A percentile compares a stretch with the other conserved stretches of the same genome.
Evolutionary conservation across 2,113 vertebrate genomes (phyloP).

Genomic region (Rhabdomys dilectus): DNA sequence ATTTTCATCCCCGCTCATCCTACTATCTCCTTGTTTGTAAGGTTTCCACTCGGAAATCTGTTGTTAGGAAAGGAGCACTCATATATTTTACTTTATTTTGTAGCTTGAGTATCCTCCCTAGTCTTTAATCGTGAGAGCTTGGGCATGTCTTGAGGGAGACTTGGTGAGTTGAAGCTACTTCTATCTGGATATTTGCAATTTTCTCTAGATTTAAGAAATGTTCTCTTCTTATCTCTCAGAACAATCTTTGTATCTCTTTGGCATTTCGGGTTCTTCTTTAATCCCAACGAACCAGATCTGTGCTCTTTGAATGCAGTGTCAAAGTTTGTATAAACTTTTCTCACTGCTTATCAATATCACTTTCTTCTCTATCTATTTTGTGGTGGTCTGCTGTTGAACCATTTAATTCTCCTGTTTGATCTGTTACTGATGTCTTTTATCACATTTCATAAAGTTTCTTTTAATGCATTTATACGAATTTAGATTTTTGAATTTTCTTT

Average conservation of each 20-base stretch:
- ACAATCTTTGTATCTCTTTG: neutral
- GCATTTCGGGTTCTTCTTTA: neutral
- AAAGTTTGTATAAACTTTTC: neutral
- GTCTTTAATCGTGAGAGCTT: neutral
- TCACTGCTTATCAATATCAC: neutral
- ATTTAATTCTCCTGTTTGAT: neutral
- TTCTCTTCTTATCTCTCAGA: neutral
- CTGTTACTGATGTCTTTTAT: neutral
- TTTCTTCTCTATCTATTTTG: neutral
- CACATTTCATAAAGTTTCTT: neutral
- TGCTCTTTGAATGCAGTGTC: neutral
- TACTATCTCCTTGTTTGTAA: neutral
- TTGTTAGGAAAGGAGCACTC: neutral
- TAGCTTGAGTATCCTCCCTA: neutral
- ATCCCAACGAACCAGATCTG: neutral
- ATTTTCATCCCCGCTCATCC: too few relatives aligned
- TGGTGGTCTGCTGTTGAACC: neutral
- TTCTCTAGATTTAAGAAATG: neutral
- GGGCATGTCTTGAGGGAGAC: neutral
- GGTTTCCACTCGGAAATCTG: neutral
- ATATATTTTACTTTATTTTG: neutral
- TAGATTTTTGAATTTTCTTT: neutral
- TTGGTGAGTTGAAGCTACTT: neutral
- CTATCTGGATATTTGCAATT: neutral
- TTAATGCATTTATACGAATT: neutral